Evolutionary conservation across 1,140 invertebrate genomes (phyloP).

Genomic region (Neuroterus valhalla): DNA sequence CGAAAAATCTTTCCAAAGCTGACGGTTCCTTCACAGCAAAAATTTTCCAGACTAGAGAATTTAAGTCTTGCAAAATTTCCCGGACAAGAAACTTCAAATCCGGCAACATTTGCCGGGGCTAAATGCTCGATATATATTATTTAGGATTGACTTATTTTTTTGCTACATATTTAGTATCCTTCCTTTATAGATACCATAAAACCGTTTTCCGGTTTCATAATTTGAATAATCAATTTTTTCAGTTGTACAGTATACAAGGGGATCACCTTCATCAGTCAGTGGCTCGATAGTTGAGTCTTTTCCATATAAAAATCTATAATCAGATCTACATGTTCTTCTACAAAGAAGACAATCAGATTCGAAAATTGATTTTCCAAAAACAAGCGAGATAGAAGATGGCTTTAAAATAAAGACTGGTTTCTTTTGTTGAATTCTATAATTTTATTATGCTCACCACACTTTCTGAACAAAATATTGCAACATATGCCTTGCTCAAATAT

Average conservation of each 20-base stretch:
- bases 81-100: too few species aligned
- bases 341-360: not conserved
- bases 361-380: not conserved
- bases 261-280: constrained; percentile 63
- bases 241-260: constrained; percentile 60
- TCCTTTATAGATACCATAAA: not conserved
- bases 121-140: too few species aligned
- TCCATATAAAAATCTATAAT: not conserved
- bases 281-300: constrained; percentile 55
- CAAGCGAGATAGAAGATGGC: not conserved
- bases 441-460: not conserved
- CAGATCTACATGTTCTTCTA: too few species aligned
- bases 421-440: not conserved
- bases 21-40: too few species aligned
- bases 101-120: too few species aligned
- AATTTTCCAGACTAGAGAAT: too few species aligned
- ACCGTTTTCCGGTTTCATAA: constrained; percentile 25
- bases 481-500: too few species aligned
- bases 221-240: too few species aligned
- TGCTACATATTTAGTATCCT: not conserved
- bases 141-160: not conserved
- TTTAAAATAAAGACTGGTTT: not conserved
- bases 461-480: not conserved
- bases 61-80: too few species aligned
- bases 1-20: too few species aligned